These are phyloP conservation scores for Rhabdophis nuchalis DNA, from an alignment of 2,797 vertebrate species.

Conservation along the genomic window DNA sequence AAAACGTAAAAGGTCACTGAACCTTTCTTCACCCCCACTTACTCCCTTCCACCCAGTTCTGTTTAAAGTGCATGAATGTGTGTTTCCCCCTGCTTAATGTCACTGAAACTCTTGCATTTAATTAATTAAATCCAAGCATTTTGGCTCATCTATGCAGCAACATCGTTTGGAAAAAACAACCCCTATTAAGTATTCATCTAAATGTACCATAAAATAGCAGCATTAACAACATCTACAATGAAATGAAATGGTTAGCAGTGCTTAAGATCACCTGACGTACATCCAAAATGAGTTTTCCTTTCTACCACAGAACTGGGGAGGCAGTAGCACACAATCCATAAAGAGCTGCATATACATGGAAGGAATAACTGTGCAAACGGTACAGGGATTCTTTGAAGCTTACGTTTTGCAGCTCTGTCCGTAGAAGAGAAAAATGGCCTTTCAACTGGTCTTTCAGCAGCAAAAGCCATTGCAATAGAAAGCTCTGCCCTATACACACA, in stretches of 20 bases:
- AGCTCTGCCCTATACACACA: background rate
- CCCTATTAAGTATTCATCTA: conserved; percentile 48
- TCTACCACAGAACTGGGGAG: conserved; percentile 67
- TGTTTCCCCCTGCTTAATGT: conserved; percentile 14
- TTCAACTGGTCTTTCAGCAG: background rate
- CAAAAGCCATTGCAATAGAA: background rate
- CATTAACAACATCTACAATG: conserved; percentile 66
- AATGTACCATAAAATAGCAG: conserved; percentile 70
- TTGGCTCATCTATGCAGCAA: conserved; percentile 72
- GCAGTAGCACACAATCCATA: conserved; percentile 51
- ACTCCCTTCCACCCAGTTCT: conserved; percentile 35
- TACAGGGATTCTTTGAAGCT: background rate
- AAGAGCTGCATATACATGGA: background rate
- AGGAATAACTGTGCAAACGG: background rate
- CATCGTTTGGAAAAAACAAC: conserved; percentile 48
- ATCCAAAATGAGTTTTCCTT: conserved; percentile 45
- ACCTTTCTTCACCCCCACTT: conserved; percentile 19
- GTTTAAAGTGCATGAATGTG: conserved; percentile 75
- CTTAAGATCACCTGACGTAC: conserved; percentile 62
- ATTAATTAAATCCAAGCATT: conserved; percentile 62
- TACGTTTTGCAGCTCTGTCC: background rate
- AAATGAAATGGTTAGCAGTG: conserved; percentile 60
- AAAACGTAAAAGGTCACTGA: background rate
- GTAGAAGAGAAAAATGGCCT: background rate
- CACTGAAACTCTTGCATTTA: conserved; percentile 46